Evolutionary conservation across 2,888 invertebrate genomes (phyloP).

Genomic region (Tupiocoris notatus): DNA sequence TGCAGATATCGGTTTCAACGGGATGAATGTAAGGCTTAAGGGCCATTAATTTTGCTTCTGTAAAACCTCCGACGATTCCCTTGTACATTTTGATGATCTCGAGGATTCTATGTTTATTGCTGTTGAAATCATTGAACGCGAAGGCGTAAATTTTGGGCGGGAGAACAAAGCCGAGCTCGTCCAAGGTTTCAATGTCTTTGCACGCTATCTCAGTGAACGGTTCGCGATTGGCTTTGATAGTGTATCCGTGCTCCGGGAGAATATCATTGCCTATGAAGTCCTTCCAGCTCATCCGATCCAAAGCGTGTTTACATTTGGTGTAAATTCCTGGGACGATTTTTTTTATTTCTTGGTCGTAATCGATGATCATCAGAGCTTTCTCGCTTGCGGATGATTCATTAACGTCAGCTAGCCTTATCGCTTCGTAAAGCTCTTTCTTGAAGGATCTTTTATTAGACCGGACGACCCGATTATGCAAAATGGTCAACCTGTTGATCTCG

Average conservation of each 20-base stretch:
- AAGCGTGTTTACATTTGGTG: constrained; percentile 20
- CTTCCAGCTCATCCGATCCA: constrained; percentile 10
- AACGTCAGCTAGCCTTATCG: constrained; percentile 10
- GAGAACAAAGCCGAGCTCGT: constrained; percentile 16
- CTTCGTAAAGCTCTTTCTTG: constrained; percentile 22
- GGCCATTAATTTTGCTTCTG: constrained; percentile 23
- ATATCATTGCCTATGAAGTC: constrained; percentile 25
- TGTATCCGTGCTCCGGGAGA: constrained; percentile 22
- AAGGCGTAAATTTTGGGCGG: constrained; percentile 15
- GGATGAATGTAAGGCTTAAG: constrained; percentile 18
- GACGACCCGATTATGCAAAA: neutral
- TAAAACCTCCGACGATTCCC: constrained; percentile 4
- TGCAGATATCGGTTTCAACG: constrained; percentile 18
- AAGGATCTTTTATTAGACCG: constrained; percentile 6
- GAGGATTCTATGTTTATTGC: constrained; percentile 3
- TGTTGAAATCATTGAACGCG: constrained; percentile 23
- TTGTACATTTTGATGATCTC: constrained; percentile 26
- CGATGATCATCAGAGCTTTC: constrained; percentile 16
- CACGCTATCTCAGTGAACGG: constrained; percentile 19
- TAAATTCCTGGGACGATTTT: constrained; percentile 22
- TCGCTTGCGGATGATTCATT: constrained; percentile 17
- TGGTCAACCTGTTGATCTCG: constrained; percentile 13
- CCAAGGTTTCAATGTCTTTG: constrained; percentile 27
- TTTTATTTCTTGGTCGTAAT: constrained; percentile 16
- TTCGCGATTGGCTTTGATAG: constrained; percentile 19